Evolutionary conservation across 2,797 vertebrate species (phyloP).

Genomic region (Coreius guichenoti): DNA sequence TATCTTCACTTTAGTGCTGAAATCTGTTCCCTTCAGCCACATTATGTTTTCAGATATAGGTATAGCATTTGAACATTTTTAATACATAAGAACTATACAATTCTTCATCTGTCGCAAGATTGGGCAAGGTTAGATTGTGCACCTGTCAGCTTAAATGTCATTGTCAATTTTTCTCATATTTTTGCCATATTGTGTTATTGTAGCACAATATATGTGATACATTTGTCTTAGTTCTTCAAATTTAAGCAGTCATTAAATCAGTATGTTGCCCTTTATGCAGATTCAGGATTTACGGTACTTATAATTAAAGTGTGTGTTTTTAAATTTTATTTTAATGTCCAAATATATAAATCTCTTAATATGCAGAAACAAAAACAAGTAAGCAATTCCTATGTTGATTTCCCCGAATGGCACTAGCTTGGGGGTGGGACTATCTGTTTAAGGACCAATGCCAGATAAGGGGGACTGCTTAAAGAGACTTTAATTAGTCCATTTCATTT

Average conservation of each 20-base stretch:
- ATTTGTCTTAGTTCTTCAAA: not conserved
- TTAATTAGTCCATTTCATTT: not conserved
- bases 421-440: not conserved
- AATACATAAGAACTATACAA: not conserved
- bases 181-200: not conserved
- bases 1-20: not conserved
- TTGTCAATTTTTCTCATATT: not conserved
- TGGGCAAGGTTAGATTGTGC: not conserved
- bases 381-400: not conserved
- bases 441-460: not conserved
- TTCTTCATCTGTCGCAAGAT: not conserved
- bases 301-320: not conserved
- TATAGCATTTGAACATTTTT: not conserved
- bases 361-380: not conserved
- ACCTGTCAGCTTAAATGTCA: slow-evolving; percentile 2
- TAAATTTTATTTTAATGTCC: not conserved
- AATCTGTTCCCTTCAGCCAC: not conserved
- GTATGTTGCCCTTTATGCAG: not conserved
- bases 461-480: not conserved
- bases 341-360: not conserved
- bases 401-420: not conserved
- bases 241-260: slow-evolving; percentile 10
- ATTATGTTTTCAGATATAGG: not conserved
- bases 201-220: not conserved
- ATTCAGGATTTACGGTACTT: not conserved